These are phyloP conservation scores for Tetrax tetrax DNA, from an alignment of 2,113 vertebrate species.

Conservation along the genomic window DNA sequence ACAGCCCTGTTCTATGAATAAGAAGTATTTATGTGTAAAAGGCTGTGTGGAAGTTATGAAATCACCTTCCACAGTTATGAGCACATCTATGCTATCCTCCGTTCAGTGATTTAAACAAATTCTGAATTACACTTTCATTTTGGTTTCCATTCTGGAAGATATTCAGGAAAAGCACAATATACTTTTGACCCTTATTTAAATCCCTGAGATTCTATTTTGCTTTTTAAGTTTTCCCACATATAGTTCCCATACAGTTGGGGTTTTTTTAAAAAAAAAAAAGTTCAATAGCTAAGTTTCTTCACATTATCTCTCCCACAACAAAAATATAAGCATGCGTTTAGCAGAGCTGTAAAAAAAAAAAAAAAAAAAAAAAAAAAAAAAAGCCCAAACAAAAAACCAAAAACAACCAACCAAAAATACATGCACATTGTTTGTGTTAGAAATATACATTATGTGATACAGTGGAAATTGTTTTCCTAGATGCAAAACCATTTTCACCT, in stretches of 20 bases:
- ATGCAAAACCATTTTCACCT: background rate
- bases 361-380: no score
- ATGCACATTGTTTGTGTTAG: background rate
- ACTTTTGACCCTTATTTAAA: background rate
- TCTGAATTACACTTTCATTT: background rate
- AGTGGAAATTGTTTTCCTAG: background rate
- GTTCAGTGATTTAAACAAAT: background rate
- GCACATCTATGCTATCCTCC: background rate
- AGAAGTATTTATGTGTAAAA: background rate
- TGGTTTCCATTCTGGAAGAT: background rate
- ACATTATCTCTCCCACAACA: background rate
- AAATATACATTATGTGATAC: background rate
- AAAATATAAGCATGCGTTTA: background rate
- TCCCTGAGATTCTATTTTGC: background rate
- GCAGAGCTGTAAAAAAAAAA: background rate
- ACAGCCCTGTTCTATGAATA: background rate
- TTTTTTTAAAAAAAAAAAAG: background rate
- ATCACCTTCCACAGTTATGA: background rate
- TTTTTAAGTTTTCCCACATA: background rate
- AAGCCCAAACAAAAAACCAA: no score
- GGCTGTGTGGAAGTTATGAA: background rate
- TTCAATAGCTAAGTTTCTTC: background rate
- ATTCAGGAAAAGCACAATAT: background rate
- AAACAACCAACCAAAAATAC: no score
- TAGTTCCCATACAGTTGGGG: background rate